Evolutionary conservation across 2,113 vertebrate species (phyloP), one percentile per base, ranked within the genome.

Genomic region (Turdus rufiventris): DNA sequence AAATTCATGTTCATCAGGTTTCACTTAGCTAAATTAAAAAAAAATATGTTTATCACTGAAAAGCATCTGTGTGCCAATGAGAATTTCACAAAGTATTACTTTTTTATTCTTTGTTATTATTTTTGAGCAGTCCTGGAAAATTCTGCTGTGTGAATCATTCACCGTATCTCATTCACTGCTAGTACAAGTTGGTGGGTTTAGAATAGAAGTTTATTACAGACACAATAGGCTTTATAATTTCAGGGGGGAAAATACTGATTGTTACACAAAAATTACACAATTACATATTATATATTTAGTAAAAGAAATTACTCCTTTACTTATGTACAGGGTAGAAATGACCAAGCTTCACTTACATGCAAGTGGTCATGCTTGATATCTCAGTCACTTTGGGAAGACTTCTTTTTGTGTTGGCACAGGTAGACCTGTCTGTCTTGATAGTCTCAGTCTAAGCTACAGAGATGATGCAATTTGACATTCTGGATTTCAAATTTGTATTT

Each of bases 1-100:
- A 97, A 96, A 96, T 82, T 95, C 48, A 91, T 36, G 42, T 92
- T 97, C 94, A 96, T 94, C 90, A 96, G 84, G 75, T 96, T 97
- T 96, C 85, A 93, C 29, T 89, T 85, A 93, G 42, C 40, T 89
- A 71, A 90, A 80, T 86, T 82, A 66, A 21, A 72, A 94, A 48
- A 77, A 88, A 56, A 88, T 85, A 76, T 82, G 36, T 93, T 96
- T 95, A 58, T 83, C n/a, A 61, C 26, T 85, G 43, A 94, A 90
- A 78, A 73, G 6, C 15, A 63, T 67, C 58, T 65, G 17, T 84
- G 79, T 94, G 50, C 21, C 57, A 84, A 62, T 31, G 18, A 58
- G 3, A 67, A 47, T 72, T 43, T 68, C 19, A 1, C 7, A 83
- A 70, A 76, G 47, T 61, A 47, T 57, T 80, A 5, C 65, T 75